Base-by-base conservation (phyloP, 2,888 invertebrate species). In the Digitonthophagus gazella region DNA sequence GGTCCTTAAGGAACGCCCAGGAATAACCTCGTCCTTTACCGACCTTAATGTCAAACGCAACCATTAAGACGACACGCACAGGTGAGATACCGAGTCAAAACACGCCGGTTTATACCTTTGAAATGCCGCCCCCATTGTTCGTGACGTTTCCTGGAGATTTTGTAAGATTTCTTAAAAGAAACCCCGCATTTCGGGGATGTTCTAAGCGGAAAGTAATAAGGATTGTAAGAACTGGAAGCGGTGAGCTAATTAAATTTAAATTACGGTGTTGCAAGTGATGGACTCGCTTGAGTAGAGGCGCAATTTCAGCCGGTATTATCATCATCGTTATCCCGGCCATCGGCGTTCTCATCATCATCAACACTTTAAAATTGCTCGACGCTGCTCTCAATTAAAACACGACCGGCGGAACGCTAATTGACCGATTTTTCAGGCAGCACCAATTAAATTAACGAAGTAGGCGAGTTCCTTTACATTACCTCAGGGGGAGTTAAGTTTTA, bases 1-100 rank as follows among this genome's bases (percentile, higher is more conserved):
- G 2, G 16, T 19, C 15, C 15, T 19, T 16, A 19, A 15, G 16
- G 18, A 58, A 58, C 15, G n/a, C 18, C n/a, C 15, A n/a, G 58
- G 58, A 58, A 1, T 16, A 19, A 58, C 58, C 58, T 19, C 15
- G 18, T 58, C 18, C 18, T 56, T 56, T 56, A 58, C 18, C 18
- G 16, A 19, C 58, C 58, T 80, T 80, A 78, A 81, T 80, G 79
- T 78, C 81, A 81, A 82, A 80, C 77, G 80, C 77, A 78, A 79
- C 78, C 80, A 81, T 82, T 81, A 81, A 81, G 80, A 78, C 79
- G 80, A 79, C 79, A 81, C 28, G 28, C 28, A 44, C 80, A 81
- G 81, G 81, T 81, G 81, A 81, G 79, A 77, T 76, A 72, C 75
- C 28, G 18, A 79, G 80, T 81, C 81, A 81, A 79, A 82, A 82